Percentiles rank a stretch among this genome's conserved stretches.
phyloP scores from a whole-genome alignment of 2,888 invertebrate species.

The Leucophenga montana region DNA sequence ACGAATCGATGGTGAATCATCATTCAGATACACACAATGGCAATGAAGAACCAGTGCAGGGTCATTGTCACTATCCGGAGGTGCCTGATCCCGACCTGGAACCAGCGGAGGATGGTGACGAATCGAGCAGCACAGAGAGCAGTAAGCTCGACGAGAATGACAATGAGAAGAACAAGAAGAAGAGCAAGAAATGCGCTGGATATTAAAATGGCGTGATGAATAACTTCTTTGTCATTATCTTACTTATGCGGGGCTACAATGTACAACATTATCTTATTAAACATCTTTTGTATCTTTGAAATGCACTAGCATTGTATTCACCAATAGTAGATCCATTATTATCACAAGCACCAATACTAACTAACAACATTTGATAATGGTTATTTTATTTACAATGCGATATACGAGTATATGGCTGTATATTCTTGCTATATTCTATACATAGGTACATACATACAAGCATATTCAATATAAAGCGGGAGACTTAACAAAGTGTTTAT shows the following conservation, averaged over 20 bases:
- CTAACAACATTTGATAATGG: no score
- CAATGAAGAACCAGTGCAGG: slow-evolving; percentile 47
- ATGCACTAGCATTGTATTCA: no score
- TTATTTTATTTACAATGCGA: no score
- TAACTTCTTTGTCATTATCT: background rate
- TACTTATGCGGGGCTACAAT: slow-evolving; percentile 36
- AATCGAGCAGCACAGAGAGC: slow-evolving; percentile 69
- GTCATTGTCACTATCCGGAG: slow-evolving; percentile 65
- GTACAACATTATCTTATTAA: slow-evolving; percentile 3
- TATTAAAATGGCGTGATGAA: slow-evolving; percentile 32
- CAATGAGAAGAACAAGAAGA: slow-evolving; percentile 60
- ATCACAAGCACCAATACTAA: no score
- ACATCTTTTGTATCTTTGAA: no score
- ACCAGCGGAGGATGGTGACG: slow-evolving; percentile 60
- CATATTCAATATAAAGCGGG: slow-evolving; percentile 7
- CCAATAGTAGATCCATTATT: no score
- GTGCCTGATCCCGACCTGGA: slow-evolving; percentile 67
- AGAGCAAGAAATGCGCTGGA: slow-evolving; percentile 48
- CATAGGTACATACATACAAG: background rate
- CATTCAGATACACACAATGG: slow-evolving; percentile 12
- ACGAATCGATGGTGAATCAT: slow-evolving; percentile 49
- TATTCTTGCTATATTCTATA: slow-evolving; percentile 17
- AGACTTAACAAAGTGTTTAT: slow-evolving; percentile 23
- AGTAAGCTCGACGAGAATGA: slow-evolving; percentile 69
- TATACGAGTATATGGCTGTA: background rate